phyloP scores from a whole-genome alignment of 2,113 vertebrate genomes.

The Eclectus roratus region DNA sequence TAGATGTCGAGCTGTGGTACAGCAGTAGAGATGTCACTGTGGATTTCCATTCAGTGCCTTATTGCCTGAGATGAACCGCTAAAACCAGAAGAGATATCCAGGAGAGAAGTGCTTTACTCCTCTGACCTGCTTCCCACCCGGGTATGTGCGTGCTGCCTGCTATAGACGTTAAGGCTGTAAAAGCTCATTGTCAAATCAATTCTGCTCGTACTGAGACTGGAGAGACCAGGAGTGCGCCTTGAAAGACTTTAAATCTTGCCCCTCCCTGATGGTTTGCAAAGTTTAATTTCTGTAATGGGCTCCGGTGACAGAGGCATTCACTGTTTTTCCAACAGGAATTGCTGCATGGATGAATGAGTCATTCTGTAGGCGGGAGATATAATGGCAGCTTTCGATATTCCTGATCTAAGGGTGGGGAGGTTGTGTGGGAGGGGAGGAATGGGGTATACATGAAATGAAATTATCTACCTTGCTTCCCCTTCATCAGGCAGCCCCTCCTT shows the following conservation, averaged over 20 bases:
- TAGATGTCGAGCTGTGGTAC: background rate
- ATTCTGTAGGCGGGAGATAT: constrained; percentile 52
- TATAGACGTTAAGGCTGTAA: background rate
- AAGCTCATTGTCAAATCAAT: constrained; percentile 53
- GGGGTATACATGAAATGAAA: background rate
- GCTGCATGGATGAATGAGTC: constrained; percentile 60
- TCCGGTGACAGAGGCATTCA: constrained; percentile 40
- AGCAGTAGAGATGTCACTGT: background rate
- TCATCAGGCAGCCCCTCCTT: background rate
- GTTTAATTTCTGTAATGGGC: constrained; percentile 70
- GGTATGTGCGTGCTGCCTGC: background rate
- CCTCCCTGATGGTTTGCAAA: constrained; percentile 67
- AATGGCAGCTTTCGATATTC: constrained; percentile 54
- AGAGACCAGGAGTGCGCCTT: background rate
- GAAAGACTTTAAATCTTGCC: constrained; percentile 58
- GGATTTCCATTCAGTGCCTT: background rate
- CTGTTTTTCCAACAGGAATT: constrained; percentile 62
- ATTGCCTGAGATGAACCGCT: background rate
- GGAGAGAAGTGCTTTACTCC: background rate
- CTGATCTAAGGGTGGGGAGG: constrained; percentile 47
- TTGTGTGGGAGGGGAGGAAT: background rate
- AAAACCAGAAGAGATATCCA: background rate
- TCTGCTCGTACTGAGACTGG: background rate
- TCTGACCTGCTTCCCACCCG: background rate
- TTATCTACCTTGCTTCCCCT: constrained; percentile 43